Evolutionary conservation across 1,140 invertebrate genomes (phyloP).

Genomic region (Callitettix versicolor): DNA sequence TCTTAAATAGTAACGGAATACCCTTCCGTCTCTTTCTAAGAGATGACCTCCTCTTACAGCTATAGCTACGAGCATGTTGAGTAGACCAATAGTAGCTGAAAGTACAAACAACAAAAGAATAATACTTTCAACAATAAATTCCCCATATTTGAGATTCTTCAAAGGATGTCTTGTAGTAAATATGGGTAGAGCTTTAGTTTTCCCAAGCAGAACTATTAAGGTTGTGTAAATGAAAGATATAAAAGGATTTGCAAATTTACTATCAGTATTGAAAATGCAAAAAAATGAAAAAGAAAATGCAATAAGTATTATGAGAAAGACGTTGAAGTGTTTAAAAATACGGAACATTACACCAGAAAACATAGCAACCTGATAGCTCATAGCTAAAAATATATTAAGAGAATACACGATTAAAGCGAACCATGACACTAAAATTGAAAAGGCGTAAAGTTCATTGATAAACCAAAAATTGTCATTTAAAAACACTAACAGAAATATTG

Average conservation of each 20-base stretch:
- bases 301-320: background rate
- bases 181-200: background rate
- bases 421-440: background rate
- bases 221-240: background rate
- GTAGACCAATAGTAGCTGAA: too few species aligned
- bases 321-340: background rate
- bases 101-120: too few species aligned
- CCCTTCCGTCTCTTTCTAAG: too few species aligned
- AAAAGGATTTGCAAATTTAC: background rate
- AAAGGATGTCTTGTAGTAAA: too few species aligned
- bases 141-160: too few species aligned
- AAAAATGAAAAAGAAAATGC: background rate
- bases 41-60: too few species aligned
- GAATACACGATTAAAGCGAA: background rate
- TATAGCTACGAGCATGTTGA: too few species aligned
- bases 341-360: background rate
- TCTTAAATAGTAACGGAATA: too few species aligned
- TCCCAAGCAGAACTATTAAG: slow-evolving; percentile 33
- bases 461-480: background rate
- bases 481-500: background rate
- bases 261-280: background rate
- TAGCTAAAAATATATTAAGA: background rate
- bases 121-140: too few species aligned
- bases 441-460: background rate
- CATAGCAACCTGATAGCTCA: background rate